Percentiles rank a stretch among this genome's conserved stretches.
Conservation (phyloP, 2,888 invertebrate genomes). For the Cosmia trapezina region DNA sequence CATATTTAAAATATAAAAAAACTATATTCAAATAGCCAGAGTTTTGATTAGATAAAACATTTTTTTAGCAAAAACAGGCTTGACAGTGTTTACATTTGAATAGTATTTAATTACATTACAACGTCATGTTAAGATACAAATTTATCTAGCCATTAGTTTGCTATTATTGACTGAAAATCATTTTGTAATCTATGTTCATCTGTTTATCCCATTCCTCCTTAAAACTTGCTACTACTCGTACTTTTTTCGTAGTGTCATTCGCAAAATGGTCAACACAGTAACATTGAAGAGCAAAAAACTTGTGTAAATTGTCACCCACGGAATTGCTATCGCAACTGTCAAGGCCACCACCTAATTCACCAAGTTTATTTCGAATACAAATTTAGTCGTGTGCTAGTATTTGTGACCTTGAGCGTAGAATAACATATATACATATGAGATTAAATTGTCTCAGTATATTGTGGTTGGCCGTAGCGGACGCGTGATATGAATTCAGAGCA, state of each 20-base stretch:
- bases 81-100: no score
- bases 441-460: constrained; percentile 72
- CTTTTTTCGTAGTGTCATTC: neutral
- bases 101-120: neutral
- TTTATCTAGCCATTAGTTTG: neutral
- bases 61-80: neutral
- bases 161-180: neutral
- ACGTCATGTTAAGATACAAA: neutral
- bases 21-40: neutral
- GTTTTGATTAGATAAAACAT: neutral
- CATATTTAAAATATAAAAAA: neutral
- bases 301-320: constrained; percentile 14
- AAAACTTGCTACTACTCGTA: neutral
- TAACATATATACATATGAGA: constrained; percentile 64
- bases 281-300: constrained; percentile 22
- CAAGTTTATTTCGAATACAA: constrained; percentile 66
- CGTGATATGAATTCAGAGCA: constrained; percentile 68
- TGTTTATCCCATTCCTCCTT: neutral
- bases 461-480: constrained; percentile 58
- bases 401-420: constrained; percentile 69
- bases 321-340: constrained; percentile 36
- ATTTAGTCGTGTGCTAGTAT: constrained; percentile 72
- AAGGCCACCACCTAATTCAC: constrained; percentile 51
- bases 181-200: neutral
- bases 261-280: neutral